Evolutionary conservation across 2,888 invertebrate genomes (phyloP), one percentile per base, ranked within the genome.

Genomic region (Embidobia sp.): DNA sequence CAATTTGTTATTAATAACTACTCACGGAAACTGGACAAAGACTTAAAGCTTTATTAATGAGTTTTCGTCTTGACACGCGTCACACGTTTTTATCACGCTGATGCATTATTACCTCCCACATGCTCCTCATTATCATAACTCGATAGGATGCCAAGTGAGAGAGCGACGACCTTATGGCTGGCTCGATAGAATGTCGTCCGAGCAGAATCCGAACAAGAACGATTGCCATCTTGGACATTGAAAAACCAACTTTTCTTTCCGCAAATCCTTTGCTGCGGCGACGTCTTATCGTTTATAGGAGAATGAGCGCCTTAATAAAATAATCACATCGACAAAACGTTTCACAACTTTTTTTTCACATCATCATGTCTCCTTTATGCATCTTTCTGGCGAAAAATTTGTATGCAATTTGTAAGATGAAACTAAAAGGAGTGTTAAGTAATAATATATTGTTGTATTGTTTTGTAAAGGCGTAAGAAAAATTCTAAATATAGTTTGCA

Each of bases 71-170:
- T 49, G 31, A 31, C 31, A 18, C 48, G 10, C 31, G 31, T 49
- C 31, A 31, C n/a, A 10, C 22, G 42, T 76, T 76, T 76, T 69
- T 76, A 76, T 76, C 64, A 2, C 51, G 27, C 46, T n/a, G 51
- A 63, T 77, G 61, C 72, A 72, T 66, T 72, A 72, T 67, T 77
- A 66, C 67, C 66, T 61, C 77, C 66, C 77, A 72, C 66, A 64
- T 72, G 49, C 55, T 29, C 19, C 66, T 77, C 66, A 77, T 77
- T 77, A 73, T 77, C 77, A 77, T 77, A 77, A 77, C 77, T 77
- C 67, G 77, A 77, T 72, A 72, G 49, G 53, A 73, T 63, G 53
- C 63, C 77, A 73, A 73, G 55, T 61, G 67, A 29, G 63, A 72
- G 77, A 77, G 67, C 77, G 77, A 49, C 67, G 77, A 77, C 77